Percentiles rank a stretch among this genome's conserved stretches.
These are phyloP conservation scores for Emydoidea blandingii DNA, from an alignment of 2,797 vertebrate genomes.

Conservation along the genomic window DNA sequence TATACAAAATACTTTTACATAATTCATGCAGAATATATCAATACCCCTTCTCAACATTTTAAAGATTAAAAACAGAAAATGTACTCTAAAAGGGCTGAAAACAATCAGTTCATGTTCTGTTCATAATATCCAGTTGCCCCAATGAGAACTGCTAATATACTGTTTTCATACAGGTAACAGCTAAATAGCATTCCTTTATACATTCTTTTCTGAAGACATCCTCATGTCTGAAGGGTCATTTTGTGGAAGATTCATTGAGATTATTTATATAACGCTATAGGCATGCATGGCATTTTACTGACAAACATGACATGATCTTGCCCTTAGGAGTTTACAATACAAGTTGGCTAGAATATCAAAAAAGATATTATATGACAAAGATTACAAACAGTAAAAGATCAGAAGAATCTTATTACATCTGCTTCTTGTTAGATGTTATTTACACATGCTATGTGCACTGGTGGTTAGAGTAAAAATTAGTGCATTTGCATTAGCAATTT, in stretches of 20 bases:
- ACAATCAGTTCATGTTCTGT: neutral
- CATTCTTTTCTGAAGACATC: neutral
- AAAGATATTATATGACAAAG: neutral
- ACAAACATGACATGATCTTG: neutral
- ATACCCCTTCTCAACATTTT: neutral
- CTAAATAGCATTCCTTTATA: neutral
- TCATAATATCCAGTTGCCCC: neutral
- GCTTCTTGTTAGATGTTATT: neutral
- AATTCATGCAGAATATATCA: neutral
- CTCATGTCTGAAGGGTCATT: neutral
- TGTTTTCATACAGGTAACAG: neutral
- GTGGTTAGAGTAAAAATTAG: accelerated
- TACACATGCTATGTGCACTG: accelerated
- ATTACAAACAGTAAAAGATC: neutral
- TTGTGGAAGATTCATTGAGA: neutral
- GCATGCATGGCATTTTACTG: neutral
- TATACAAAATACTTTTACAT: neutral
- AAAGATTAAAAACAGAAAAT: neutral
- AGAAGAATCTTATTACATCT: neutral
- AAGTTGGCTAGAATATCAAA: neutral
- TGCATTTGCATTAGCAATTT: accelerated
- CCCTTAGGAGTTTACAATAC: neutral
- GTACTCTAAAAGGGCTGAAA: neutral
- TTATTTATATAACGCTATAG: neutral
- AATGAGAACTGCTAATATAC: neutral